These are phyloP conservation scores for Penaeus chinensis DNA, from an alignment of 1,140 invertebrate species.

Conservation along the genomic window DNA sequence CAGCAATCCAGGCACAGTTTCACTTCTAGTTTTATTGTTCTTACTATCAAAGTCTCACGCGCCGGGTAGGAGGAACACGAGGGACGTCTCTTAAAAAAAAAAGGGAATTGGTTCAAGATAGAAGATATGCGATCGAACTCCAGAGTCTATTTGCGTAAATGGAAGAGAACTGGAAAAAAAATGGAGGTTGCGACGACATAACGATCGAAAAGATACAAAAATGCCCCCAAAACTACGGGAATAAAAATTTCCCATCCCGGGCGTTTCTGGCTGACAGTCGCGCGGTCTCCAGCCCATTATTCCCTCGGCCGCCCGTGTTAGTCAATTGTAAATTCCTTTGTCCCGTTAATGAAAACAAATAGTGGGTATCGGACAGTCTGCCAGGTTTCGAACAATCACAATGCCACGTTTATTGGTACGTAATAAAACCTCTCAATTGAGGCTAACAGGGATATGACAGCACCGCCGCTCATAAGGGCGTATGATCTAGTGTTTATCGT, in stretches of 20 bases:
- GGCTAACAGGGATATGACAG: background rate
- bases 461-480: background rate
- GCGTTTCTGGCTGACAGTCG: slow-evolving; percentile 24
- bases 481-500: background rate
- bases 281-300: slow-evolving; percentile 42
- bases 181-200: too few species aligned
- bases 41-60: slow-evolving; percentile 23
- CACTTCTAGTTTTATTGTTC: slow-evolving; percentile 48
- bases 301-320: slow-evolving; percentile 48
- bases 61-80: slow-evolving; percentile 27
- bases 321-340: slow-evolving; percentile 56
- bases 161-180: too few species aligned
- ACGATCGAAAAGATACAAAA: background rate
- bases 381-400: slow-evolving; percentile 54
- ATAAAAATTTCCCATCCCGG: background rate
- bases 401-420: slow-evolving; percentile 55
- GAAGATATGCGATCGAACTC: too few species aligned
- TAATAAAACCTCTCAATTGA: slow-evolving; percentile 47
- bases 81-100: background rate
- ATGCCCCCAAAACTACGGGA: background rate
- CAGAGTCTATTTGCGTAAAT: too few species aligned
- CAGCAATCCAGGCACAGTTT: slow-evolving; percentile 37
- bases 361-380: slow-evolving; percentile 55
- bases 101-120: background rate
- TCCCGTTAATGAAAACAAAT: slow-evolving; percentile 61